Evolutionary conservation across 1,140 invertebrate genomes (phyloP).

Genomic region (Apis dorsata): DNA sequence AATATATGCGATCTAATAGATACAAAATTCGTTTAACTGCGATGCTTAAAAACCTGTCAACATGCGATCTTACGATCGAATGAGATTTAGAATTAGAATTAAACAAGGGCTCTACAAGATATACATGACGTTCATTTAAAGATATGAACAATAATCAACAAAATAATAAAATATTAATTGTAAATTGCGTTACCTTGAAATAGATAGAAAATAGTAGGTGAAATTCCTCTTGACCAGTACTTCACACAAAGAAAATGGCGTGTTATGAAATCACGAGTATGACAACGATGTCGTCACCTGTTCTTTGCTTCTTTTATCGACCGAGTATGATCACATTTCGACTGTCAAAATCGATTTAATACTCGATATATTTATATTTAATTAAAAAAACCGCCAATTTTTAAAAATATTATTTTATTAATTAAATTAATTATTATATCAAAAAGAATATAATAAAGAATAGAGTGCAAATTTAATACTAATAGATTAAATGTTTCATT

Average conservation of each 20-base stretch:
- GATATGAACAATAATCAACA: conserved; percentile 7
- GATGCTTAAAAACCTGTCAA: conserved; percentile 68
- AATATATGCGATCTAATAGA: neutral
- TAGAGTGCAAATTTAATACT: neutral
- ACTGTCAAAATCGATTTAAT: conserved; percentile 34
- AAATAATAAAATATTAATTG: conserved; percentile 25
- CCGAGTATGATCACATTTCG: conserved; percentile 63
- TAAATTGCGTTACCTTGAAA: conserved; percentile 67
- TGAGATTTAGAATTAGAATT: conserved; percentile 20
- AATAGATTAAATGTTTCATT: neutral
- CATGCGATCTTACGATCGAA: conserved; percentile 42
- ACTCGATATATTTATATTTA: conserved; percentile 9
- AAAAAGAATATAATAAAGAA: too few relatives aligned
- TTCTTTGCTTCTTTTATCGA: conserved; percentile 69
- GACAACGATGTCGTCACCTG: conserved; percentile 78
- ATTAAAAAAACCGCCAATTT: conserved; percentile 4
- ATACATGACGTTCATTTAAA: conserved; percentile 7
- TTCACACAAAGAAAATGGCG: conserved; percentile 80
- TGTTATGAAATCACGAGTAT: conserved; percentile 78
- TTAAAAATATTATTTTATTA: neutral
- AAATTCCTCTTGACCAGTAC: conserved; percentile 66
- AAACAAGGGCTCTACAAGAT: conserved; percentile 5
- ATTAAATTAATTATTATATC: neutral
- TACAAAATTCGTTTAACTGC: conserved; percentile 47
- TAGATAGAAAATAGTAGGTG: conserved; percentile 64